Base-by-base conservation (phyloP, 1,140 invertebrate genomes). In the Heliconius eleuchia region DNA sequence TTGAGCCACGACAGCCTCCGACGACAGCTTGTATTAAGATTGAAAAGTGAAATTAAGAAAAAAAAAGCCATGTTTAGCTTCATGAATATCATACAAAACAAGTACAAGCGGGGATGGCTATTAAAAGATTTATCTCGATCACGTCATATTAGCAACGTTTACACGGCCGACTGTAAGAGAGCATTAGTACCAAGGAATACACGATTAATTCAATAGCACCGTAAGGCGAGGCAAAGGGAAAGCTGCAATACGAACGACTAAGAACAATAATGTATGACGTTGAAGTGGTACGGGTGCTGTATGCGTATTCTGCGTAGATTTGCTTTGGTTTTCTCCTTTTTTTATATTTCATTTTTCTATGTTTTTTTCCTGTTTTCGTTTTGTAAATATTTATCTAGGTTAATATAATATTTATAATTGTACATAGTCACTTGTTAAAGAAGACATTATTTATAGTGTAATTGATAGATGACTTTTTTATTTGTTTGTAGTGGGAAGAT, bases 181-280 rank as follows among this genome's bases (percentile, higher is more conserved):
- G 52, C 37, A 78, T 70, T 78, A 74, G 70, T 78, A 57, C 37
- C 23, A 60, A 60, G 72, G 77, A 30, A 66, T 70, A 66, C 52
- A 42, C 39, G 72, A 78, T 78, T 78, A 78, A 74, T 74, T 74
- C 55, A 34, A 78, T 70, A 13, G 72, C n/a, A 23, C 30, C 66
- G 76, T 71, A 77, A 77, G 76, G 66, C 74, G 71, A 66, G 52
- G 76, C 76, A 73, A 81, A 82, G 79, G 81, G 78, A 82, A 80
- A 82, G 78, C 81, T 76, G 77, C 76, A 71, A 74, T 76, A 60
- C 66, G 78, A 52, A 7, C 8, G 37, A 72, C 71, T 39, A 18
- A 72, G 71, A 72, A 72, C 71, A 72, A 66, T 23, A 72, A 66
- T 23, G 60, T 66, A 30, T 16, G 60, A 9, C 60, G 60, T 30